Conservation (phyloP, 2,113 vertebrate species). For the Oxyura jamaicensis region DNA sequence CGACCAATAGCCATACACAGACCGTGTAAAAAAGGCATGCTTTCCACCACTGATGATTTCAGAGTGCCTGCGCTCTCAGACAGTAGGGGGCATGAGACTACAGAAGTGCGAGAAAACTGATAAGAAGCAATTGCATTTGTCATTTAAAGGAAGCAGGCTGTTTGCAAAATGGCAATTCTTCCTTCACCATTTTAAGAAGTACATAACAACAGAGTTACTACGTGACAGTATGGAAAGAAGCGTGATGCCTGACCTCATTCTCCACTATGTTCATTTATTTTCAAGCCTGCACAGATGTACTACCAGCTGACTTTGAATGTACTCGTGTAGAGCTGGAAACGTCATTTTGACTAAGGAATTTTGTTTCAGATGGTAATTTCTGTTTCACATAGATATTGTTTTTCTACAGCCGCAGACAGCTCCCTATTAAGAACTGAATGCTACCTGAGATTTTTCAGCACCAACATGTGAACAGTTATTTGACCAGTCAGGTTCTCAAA, state of each 20-base stretch:
- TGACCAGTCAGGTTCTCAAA: not conserved
- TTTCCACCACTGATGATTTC: not conserved
- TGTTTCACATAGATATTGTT: not conserved
- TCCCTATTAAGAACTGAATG: not conserved
- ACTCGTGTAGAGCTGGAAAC: not conserved
- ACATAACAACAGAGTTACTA: not conserved
- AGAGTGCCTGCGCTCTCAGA: not conserved
- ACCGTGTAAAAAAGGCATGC: not conserved
- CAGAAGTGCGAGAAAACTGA: not conserved
- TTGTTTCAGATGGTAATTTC: not conserved
- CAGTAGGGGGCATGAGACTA: constrained; percentile 1
- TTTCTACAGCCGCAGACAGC: not conserved
- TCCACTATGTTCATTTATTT: not conserved
- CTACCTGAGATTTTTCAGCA: not conserved
- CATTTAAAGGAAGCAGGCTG: not conserved
- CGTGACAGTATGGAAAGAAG: rapidly evolving
- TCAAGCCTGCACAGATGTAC: not conserved
- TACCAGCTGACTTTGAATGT: not conserved
- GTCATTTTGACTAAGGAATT: not conserved
- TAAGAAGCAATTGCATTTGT: not conserved
- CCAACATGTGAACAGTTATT: not conserved
- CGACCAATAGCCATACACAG: not conserved
- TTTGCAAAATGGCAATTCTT: not conserved
- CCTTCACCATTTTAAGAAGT: not conserved
- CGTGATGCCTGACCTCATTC: not conserved